Base-by-base conservation (phyloP, 2,888 invertebrate species). In the Campoletis raptor region DNA sequence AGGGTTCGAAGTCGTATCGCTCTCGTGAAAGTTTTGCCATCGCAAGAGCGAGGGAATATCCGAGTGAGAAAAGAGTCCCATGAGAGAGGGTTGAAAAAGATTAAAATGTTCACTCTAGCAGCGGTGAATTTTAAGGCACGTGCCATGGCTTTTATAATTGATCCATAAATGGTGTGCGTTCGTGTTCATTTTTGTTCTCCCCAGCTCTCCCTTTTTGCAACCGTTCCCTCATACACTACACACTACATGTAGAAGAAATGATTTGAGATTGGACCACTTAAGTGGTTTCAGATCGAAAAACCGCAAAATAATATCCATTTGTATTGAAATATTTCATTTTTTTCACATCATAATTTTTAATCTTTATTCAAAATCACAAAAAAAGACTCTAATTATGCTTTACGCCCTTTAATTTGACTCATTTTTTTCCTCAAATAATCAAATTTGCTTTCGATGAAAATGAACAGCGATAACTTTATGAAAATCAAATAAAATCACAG, bases 71-170 rank as follows among this genome's bases (percentile, higher is more conserved):
- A 81, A 81, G 69, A 76, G 18, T 78, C 84, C 86, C 84, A 30
- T 54, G 86, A 81, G 83, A 76, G 66, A 77, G 67, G 77, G 83
- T 79, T 80, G 82, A 64, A 83, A 80, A 77, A 84, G 84, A 84
- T 82, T 82, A 76, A 84, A 82, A 79, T 77, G 69, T 82, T 76
- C 61, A 37, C 76, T 77, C 52, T 30, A 61, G 73, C 45, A 24
- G 30, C 80, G 80, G 66, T 77, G 77, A 48, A 82, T 83, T 80
- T 80, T 45, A 48, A 84, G 74, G 67, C 72, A 83, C 84, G 61
- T 66, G 84, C 70, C 74, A 72, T 48, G 81, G 81, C 78, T 61
- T 81, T 45, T 83, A 69, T 86, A 86, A 86, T 83, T 86, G 83
- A 86, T 86, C 81, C 83, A 69, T 86, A 81, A 81, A 81, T 85